These are phyloP conservation scores for Callyntrura sp. DNA, from an alignment of 2,888 invertebrate genomes.

Conservation along the genomic window DNA sequence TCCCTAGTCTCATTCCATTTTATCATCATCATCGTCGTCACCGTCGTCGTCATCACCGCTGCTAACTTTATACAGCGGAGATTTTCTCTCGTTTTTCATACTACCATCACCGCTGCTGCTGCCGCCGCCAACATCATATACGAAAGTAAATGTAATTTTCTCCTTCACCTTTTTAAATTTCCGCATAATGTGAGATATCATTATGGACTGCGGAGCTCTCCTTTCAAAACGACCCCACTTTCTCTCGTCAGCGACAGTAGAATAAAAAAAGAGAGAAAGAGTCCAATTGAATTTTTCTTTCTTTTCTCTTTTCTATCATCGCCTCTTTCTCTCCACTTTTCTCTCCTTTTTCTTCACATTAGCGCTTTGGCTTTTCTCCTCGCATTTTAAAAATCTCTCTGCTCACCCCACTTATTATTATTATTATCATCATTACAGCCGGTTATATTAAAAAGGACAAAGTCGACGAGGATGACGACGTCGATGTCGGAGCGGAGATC, in stretches of 20 bases:
- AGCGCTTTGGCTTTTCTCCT: too few species aligned
- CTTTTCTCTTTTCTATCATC: neutral
- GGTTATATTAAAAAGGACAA: too few species aligned
- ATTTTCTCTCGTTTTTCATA: conserved; percentile 14
- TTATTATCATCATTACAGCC: too few species aligned
- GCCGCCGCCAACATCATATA: neutral
- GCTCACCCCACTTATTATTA: too few species aligned
- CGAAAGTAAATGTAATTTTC: neutral
- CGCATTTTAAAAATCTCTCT: too few species aligned
- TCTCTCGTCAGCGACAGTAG: neutral
- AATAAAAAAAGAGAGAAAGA: neutral
- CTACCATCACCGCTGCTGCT: too few species aligned
- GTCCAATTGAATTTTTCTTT: conserved; percentile 33
- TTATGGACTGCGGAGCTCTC: neutral
- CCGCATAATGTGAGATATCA: conserved; percentile 55
- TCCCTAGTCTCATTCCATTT: conserved; percentile 1
- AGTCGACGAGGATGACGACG: too few species aligned
- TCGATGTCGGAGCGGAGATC: neutral
- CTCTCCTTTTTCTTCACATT: neutral
- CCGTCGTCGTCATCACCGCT: neutral
- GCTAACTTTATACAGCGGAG: neutral
- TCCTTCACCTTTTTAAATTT: conserved; percentile 23
- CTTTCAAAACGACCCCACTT: too few species aligned
- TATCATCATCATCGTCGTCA: conserved; percentile 7
- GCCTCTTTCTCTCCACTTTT: neutral